phyloP scores from a whole-genome alignment of 1,140 invertebrate species.

The Cyphomyrmex costatus region DNA sequence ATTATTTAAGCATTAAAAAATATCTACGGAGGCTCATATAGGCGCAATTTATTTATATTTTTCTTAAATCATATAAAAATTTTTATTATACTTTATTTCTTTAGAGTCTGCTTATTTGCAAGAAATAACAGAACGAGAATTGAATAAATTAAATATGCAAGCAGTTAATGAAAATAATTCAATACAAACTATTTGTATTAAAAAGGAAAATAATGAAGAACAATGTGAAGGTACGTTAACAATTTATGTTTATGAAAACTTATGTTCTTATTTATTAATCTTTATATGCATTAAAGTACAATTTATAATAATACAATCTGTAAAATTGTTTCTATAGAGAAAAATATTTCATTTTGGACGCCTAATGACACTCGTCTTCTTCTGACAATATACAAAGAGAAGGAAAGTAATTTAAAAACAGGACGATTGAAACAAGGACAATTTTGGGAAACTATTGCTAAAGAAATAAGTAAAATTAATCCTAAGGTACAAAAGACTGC shows the following conservation, averaged over 20 bases:
- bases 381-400: constrained; percentile 1
- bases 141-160: no score
- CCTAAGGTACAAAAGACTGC: not conserved
- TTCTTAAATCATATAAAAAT: no score
- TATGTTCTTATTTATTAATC: not conserved
- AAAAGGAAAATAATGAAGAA: not conserved
- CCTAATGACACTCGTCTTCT: not conserved
- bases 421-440: constrained; percentile 3
- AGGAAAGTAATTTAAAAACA: not conserved
- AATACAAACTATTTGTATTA: not conserved
- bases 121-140: no score
- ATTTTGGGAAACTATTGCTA: constrained; percentile 25
- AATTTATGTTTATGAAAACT: not conserved
- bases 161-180: not conserved
- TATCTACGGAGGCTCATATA: no score
- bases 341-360: not conserved
- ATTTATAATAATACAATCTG: not conserved
- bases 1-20: no score
- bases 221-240: constrained; percentile 12
- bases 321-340: not conserved
- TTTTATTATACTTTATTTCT: no score
- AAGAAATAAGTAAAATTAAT: constrained; percentile 16
- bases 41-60: no score
- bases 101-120: no score
- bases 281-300: not conserved